These are phyloP conservation scores for Paralichthys olivaceus DNA, from an alignment of 2,113 vertebrate species.

Conservation along the genomic window DNA sequence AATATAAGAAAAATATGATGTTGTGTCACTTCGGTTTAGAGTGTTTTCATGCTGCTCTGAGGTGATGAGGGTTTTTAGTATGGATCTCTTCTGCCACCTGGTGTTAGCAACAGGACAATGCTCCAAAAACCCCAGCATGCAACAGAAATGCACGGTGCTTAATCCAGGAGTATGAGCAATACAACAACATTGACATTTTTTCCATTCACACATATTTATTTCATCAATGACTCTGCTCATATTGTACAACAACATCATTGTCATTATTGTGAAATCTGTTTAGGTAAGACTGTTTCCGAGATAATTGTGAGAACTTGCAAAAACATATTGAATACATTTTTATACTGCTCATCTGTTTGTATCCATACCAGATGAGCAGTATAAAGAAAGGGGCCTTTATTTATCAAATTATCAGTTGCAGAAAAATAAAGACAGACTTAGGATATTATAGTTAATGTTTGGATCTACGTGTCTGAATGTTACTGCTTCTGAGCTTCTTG, in stretches of 20 bases:
- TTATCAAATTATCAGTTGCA: no score
- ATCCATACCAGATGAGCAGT: not conserved
- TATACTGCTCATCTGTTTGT: not conserved
- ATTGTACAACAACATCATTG: not conserved
- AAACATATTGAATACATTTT: not conserved
- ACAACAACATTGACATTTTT: not conserved
- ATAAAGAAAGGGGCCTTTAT: not conserved
- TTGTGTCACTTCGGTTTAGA: not conserved
- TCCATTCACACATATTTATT: not conserved
- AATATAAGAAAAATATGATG: not conserved
- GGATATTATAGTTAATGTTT: not conserved
- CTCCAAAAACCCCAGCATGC: not conserved
- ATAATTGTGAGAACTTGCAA: not conserved
- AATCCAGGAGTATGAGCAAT: not conserved
- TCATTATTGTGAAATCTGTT: not conserved
- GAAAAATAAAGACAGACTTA: not conserved
- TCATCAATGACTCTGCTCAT: not conserved
- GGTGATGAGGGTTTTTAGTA: conserved; percentile 3
- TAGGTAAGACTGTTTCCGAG: not conserved
- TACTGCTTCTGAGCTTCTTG: not conserved
- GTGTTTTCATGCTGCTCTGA: not conserved
- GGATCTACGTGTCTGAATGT: not conserved
- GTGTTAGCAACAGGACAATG: conserved; percentile 56
- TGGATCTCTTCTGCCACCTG: conserved; percentile 83
- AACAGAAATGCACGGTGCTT: no score